Conservation (phyloP, 2,113 vertebrate genomes). For the Cyanoramphus novaezelandiae region DNA sequence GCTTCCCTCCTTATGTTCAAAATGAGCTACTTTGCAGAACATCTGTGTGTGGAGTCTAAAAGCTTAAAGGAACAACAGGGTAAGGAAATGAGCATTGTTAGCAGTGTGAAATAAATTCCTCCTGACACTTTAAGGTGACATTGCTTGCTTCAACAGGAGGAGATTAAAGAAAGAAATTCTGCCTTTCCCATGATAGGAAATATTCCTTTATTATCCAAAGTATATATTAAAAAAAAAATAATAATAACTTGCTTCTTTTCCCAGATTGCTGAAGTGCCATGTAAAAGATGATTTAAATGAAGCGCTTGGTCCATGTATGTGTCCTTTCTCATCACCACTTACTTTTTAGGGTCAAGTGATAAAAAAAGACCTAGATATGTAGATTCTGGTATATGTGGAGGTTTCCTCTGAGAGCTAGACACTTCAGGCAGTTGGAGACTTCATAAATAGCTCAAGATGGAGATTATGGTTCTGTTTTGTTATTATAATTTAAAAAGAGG, state of each 20-base stretch:
- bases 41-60: background rate
- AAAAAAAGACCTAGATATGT: background rate
- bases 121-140: conserved; percentile 4
- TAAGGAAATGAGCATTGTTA: conserved; percentile 46
- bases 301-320: background rate
- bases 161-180: conserved; percentile 9
- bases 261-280: background rate
- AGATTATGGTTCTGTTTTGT: background rate
- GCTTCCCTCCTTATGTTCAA: conserved; percentile 4
- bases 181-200: background rate
- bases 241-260: background rate
- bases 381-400: background rate
- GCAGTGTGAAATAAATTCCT: conserved; percentile 9
- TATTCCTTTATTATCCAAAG: background rate
- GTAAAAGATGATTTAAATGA: background rate
- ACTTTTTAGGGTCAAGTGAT: background rate
- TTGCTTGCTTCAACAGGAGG: background rate
- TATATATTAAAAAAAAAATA: background rate
- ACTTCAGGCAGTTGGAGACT: background rate
- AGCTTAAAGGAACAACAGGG: background rate
- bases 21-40: background rate
- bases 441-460: background rate
- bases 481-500: background rate
- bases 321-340: background rate
- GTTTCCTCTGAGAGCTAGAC: background rate